These are phyloP conservation scores for Fragum fragum DNA, from an alignment of 2,888 invertebrate species.

Conservation along the genomic window DNA sequence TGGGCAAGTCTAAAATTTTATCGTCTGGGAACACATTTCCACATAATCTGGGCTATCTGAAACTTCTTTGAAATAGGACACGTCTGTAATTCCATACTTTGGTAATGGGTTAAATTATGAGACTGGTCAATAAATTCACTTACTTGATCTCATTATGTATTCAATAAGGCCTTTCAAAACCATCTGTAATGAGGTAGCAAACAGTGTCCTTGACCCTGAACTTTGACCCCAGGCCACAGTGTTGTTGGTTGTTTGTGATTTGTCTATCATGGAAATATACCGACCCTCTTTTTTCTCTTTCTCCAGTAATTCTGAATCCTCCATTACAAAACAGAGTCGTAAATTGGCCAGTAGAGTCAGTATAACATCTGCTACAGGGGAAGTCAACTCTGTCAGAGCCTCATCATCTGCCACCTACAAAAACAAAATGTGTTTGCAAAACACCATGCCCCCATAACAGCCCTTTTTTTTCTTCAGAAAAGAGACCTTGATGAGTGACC, in stretches of 20 bases:
- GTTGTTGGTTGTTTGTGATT: constrained; percentile 49
- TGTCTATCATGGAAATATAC: constrained; percentile 89
- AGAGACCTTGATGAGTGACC: too few species aligned
- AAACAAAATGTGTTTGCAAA: too few species aligned
- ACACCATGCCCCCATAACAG: too few species aligned
- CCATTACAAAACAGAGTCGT: constrained; percentile 87
- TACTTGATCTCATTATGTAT: constrained; percentile 93
- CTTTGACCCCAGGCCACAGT: constrained; percentile 70
- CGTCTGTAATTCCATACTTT: too few species aligned
- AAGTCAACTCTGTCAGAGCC: constrained; percentile 92
- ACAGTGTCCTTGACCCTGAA: constrained; percentile 81
- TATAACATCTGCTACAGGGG: constrained; percentile 93
- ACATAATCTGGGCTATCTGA: too few species aligned
- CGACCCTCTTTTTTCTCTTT: constrained; percentile 58
- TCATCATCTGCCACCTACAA: constrained; percentile 87
- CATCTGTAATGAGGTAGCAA: constrained; percentile 85
- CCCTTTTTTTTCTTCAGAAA: too few species aligned
- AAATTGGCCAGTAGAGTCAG: constrained; percentile 93
- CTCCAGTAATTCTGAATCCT: constrained; percentile 48
- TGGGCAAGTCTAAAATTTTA: too few species aligned
- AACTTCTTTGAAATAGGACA: too few species aligned
- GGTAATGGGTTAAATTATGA: background rate
- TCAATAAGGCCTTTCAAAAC: constrained; percentile 91
- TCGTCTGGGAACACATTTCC: too few species aligned
- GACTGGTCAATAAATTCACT: constrained; percentile 82